Percentiles rank a stretch among this genome's conserved stretches.
Evolutionary conservation across 2,888 invertebrate genomes (phyloP).

Genomic region (Masnerella sp.): DNA sequence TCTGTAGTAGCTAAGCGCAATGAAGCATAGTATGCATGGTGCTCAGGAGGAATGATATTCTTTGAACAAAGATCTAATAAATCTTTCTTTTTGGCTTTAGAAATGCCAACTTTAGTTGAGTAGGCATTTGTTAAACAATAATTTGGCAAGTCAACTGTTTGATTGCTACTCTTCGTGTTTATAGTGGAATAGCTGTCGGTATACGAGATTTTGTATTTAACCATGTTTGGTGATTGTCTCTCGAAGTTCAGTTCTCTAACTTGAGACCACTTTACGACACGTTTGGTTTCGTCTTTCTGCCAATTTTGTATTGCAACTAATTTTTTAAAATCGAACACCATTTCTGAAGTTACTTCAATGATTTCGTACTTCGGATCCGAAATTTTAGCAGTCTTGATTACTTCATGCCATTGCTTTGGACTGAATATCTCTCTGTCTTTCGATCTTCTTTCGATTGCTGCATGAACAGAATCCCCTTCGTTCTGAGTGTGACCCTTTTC

Average conservation of each 20-base stretch:
- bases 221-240: slow-evolving; percentile 13
- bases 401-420: slow-evolving; percentile 18
- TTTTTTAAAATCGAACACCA: slow-evolving; percentile 38
- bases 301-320: slow-evolving; percentile 40
- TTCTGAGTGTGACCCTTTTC: slow-evolving; percentile 59
- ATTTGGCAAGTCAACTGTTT: slow-evolving; percentile 3
- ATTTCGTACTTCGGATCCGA: slow-evolving; percentile 34
- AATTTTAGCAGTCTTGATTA: slow-evolving; percentile 33
- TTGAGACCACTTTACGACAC: slow-evolving; percentile 31
- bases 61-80: slow-evolving; percentile 25
- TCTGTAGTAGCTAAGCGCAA: background rate
- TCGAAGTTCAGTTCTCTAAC: slow-evolving; percentile 13
- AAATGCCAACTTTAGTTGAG: slow-evolving; percentile 18
- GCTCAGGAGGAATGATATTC: slow-evolving; percentile 21
- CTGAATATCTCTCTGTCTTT: slow-evolving; percentile 7
- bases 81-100: slow-evolving; percentile 16
- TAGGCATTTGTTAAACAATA: slow-evolving; percentile 9
- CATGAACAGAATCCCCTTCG: slow-evolving; percentile 56
- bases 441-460: slow-evolving; percentile 29
- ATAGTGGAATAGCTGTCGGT: slow-evolving; percentile 73
- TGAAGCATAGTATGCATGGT: slow-evolving; percentile 14
- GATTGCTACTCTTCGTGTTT: background rate
- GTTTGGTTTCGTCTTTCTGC: slow-evolving; percentile 24
- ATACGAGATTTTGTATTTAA: slow-evolving; percentile 16
- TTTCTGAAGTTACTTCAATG: slow-evolving; percentile 18